These are phyloP conservation scores for Heliconius sara DNA, from an alignment of 2,888 invertebrate species.

Conservation along the genomic window DNA sequence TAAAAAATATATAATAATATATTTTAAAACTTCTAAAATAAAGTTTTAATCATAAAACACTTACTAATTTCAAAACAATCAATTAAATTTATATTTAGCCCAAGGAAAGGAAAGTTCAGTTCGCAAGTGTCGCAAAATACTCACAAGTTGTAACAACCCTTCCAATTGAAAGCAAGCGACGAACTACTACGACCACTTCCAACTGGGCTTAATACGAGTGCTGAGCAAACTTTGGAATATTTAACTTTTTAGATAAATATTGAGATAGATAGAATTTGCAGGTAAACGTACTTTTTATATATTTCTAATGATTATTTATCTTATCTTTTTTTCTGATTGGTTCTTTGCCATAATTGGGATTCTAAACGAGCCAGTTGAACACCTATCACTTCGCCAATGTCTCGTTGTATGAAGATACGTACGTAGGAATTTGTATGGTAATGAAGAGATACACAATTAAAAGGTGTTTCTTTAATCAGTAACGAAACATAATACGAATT, in stretches of 20 bases:
- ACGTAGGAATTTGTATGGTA: too few species aligned
- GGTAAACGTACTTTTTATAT: too few species aligned
- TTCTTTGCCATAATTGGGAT: not conserved
- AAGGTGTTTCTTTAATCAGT: too few species aligned
- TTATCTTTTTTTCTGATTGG: not conserved
- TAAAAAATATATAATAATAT: too few species aligned
- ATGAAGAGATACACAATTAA: too few species aligned
- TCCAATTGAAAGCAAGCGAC: slow-evolving; percentile 41
- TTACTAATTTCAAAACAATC: not conserved
- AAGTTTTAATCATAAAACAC: too few species aligned
- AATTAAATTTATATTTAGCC: slow-evolving; percentile 32
- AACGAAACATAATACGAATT: too few species aligned
- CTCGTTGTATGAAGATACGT: too few species aligned
- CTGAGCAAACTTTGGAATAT: not conserved
- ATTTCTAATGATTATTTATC: too few species aligned
- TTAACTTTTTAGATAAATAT: slow-evolving; percentile 2
- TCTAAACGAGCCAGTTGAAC: not conserved
- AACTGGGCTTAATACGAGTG: slow-evolving; percentile 19
- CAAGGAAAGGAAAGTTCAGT: slow-evolving; percentile 10
- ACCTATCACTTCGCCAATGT: too few species aligned
- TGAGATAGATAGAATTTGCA: not conserved
- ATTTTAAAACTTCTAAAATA: too few species aligned
- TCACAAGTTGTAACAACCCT: slow-evolving; percentile 35
- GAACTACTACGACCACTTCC: slow-evolving; percentile 34
- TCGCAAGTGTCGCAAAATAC: slow-evolving; percentile 31